Evolutionary conservation across 2,113 vertebrate species (phyloP), one percentile per base, ranked within the genome.

Genomic region (Apteryx mantelli): DNA sequence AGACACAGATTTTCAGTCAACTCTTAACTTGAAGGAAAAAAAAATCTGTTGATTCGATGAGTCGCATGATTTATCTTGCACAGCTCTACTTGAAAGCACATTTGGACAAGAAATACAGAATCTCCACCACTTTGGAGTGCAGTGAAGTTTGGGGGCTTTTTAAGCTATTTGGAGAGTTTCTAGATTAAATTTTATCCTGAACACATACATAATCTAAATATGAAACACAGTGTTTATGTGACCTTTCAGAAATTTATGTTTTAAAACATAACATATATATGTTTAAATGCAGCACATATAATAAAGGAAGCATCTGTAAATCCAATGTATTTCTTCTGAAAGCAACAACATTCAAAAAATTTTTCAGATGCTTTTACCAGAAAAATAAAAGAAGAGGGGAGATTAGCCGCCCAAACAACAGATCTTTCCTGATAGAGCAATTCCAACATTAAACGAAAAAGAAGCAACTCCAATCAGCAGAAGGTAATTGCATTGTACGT

Each of bases 401-500:
- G 55, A 58, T 7, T 22, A 64, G 61, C 32, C 52, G 52, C 36
- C 64, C 42, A 58, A 69, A 58, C 32, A 80, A 12, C 32, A 44
- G 14, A 48, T 46, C 28, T 64, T 60, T 53, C 56, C 55, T n/a
- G 56, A 71, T 14, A 70, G 48, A 14, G 11, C 17, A 65, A 13
- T 42, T 60, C 13, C 61, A 58, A n/a, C 3, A 8, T 32, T 52
- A 64, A 69, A 80, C 8, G 7, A 19, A 75, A 81, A 94, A 52
- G 16, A 2, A 75, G 9, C 30, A 74, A 68, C 61, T 20, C 38
- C 30, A 46, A 38, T 48, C 61, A 79, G 17, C 5, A 58, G 26
- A 20, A 75, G 1, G 0, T 7, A 44, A 75, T 0, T 2, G 32
- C 50, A 17, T 11, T 48, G n/a, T 7, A 46, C 20, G 65, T 11